These are phyloP conservation scores for Megaceryle torquata DNA, from an alignment of 2,113 vertebrate species.

Conservation along the genomic window DNA sequence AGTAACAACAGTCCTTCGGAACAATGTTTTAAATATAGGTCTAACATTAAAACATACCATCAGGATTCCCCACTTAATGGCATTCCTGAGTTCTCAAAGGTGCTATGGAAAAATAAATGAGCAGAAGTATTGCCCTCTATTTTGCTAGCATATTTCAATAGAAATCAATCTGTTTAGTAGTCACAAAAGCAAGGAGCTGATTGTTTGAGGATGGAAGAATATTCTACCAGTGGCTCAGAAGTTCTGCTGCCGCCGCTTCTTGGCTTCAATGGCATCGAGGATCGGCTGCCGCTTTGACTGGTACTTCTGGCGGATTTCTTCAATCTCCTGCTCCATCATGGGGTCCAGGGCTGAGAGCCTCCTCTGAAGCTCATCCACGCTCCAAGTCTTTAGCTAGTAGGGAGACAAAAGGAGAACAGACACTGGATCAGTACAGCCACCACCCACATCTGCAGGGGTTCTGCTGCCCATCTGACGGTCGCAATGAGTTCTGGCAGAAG, in stretches of 20 bases:
- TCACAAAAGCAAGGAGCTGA: conserved; percentile 38
- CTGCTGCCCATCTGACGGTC: neutral
- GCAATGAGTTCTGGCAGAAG: fast-evolving
- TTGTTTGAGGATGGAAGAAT: conserved; percentile 17
- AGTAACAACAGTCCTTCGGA: conserved; percentile 38
- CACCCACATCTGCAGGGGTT: neutral
- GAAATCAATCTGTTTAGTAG: conserved; percentile 31
- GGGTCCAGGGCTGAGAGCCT: conserved; percentile 88
- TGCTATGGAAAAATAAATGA: conserved; percentile 62
- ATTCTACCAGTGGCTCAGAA: conserved; percentile 72
- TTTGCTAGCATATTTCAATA: conserved; percentile 33
- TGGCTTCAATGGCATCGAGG: conserved; percentile 91
- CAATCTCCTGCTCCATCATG: conserved; percentile 97
- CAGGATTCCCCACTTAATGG: conserved; percentile 28
- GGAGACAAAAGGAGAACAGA: conserved; percentile 3
- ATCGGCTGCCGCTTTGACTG: conserved; percentile 92
- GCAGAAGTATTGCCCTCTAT: conserved; percentile 54
- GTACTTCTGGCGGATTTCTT: conserved; percentile 93
- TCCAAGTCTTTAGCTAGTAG: conserved; percentile 85
- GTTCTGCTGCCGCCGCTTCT: conserved; percentile 90
- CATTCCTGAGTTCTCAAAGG: conserved; percentile 77
- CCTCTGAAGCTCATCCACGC: conserved; percentile 85
- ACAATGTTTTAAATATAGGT: neutral
- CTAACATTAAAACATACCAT: conserved; percentile 16
- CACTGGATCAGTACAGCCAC: neutral